Percentiles rank a stretch among this genome's conserved stretches.
phyloP scores from a whole-genome alignment of 2,797 vertebrate genomes.

The Moxostoma hubbsi region DNA sequence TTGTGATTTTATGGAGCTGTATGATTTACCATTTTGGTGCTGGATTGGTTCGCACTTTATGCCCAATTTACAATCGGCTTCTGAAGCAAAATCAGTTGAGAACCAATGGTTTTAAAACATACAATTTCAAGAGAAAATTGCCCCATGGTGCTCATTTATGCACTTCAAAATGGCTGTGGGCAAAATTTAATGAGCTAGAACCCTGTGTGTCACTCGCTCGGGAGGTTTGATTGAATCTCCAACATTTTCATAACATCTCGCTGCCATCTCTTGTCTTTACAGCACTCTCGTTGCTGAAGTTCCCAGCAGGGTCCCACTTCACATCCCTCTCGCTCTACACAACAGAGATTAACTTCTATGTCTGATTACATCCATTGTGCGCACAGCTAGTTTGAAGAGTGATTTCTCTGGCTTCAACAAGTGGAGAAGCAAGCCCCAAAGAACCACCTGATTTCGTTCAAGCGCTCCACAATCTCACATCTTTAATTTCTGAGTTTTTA shows the following conservation, averaged over 20 bases:
- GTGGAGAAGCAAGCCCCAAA: not conserved
- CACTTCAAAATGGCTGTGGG: not conserved
- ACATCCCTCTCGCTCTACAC: slow-evolving; percentile 7
- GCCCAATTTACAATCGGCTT: not conserved
- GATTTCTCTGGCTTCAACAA: not conserved
- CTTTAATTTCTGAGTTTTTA: not conserved
- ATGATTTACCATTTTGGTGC: not conserved
- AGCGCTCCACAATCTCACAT: not conserved
- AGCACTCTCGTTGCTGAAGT: not conserved
- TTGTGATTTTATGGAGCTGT: too few relatives aligned
- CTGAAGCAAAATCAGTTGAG: not conserved
- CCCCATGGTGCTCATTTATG: not conserved
- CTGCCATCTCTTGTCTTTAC: not conserved
- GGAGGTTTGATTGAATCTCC: not conserved
- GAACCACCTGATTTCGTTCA: slow-evolving; percentile 7
- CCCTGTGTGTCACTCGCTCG: not conserved
- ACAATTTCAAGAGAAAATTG: not conserved
- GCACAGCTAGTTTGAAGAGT: slow-evolving; percentile 3
- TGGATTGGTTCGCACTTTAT: not conserved
- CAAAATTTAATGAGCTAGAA: not conserved
- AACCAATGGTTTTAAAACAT: not conserved
- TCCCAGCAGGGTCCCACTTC: slow-evolving; percentile 17
- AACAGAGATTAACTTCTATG: not conserved
- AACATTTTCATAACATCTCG: not conserved
- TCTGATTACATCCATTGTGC: slow-evolving; percentile 31